Evolutionary conservation across 1,140 invertebrate species (phyloP).

Genomic region (Eriosoma lanigerum): DNA sequence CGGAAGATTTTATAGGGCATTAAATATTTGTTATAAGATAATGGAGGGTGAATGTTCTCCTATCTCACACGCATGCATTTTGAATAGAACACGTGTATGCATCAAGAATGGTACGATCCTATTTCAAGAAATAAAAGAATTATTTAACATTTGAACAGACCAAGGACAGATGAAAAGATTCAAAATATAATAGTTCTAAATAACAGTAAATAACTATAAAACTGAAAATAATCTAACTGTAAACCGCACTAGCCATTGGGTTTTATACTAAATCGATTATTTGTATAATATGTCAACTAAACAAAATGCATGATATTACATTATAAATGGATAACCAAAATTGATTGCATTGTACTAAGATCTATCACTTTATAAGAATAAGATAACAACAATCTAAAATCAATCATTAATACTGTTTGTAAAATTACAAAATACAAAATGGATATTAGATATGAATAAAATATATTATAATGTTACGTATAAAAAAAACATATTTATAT

Average conservation of each 20-base stretch:
- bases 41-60: constrained; percentile 22
- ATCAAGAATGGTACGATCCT: neutral
- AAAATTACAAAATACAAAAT: too few relatives aligned
- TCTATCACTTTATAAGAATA: too few relatives aligned
- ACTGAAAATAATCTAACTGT: neutral
- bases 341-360: too few relatives aligned
- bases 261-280: constrained; percentile 16
- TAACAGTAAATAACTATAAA: neutral
- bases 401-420: too few relatives aligned
- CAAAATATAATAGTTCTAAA: neutral
- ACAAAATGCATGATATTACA: constrained; percentile 6
- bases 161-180: neutral
- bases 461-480: neutral
- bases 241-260: neutral
- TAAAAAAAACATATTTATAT: neutral
- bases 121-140: constrained; percentile 23
- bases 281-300: neutral
- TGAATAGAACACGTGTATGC: constrained; percentile 36
- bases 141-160: constrained; percentile 19
- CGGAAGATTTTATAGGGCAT: neutral
- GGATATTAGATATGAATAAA: too few relatives aligned
- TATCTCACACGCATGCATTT: neutral
- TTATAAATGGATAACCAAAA: neutral
- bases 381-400: too few relatives aligned
- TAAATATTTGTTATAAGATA: neutral